A percentile compares a stretch with the other conserved stretches of the same genome.
Conservation (phyloP, 2,113 vertebrate species). For the Aphelocoma coerulescens region DNA sequence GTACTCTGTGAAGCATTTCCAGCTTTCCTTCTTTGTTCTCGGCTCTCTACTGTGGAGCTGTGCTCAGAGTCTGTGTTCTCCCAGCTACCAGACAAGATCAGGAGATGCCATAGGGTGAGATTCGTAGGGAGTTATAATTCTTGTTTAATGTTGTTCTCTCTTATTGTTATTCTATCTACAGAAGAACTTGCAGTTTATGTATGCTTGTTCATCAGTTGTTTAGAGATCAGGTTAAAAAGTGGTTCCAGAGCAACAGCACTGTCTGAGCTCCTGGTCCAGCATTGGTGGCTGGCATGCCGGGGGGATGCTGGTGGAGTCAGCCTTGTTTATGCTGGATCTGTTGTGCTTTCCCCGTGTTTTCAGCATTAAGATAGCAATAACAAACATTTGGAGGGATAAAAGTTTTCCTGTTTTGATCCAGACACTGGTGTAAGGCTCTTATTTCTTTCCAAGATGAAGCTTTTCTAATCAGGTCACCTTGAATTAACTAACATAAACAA, state of each 20-base stretch:
- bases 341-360: background rate
- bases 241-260: background rate
- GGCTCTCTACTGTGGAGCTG: background rate
- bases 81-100: background rate
- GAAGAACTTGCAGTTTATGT: background rate
- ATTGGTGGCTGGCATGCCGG: rapidly evolving
- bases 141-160: background rate
- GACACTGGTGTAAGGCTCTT: background rate
- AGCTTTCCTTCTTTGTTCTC: background rate
- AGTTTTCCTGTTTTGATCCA: background rate
- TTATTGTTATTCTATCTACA: background rate
- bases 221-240: background rate
- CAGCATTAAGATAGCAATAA: background rate
- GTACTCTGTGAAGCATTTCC: background rate
- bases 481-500: background rate
- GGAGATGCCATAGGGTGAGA: background rate
- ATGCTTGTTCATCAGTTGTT: background rate
- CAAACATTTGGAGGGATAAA: background rate
- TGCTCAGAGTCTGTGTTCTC: background rate
- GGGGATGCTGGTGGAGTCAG: background rate
- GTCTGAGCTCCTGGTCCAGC: background rate
- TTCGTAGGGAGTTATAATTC: background rate
- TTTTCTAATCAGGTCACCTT: background rate
- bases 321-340: background rate
- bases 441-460: background rate